Base-by-base conservation (phyloP, 2,113 vertebrate species). In the Paramisgurnus dabryanus region DNA sequence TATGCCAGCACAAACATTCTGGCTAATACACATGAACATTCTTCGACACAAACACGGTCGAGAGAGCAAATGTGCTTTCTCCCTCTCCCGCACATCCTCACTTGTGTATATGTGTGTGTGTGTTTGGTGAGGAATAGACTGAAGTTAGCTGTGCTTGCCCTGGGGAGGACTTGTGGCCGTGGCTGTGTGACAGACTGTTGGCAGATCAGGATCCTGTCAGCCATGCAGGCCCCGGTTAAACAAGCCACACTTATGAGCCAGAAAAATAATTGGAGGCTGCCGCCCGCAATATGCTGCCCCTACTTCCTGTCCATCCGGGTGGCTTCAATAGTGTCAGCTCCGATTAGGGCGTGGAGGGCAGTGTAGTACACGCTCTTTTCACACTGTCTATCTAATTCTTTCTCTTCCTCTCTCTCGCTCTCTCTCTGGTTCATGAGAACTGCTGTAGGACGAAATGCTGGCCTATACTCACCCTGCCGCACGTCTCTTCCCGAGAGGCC, bases 231-330 rank as follows among this genome's bases (percentile, higher is more conserved):
- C 70, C 83, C 85, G 80, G 81, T 90, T 90, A 91, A 92, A 91
- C 88, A 90, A 92, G 89, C 87, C 83, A 85, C 86, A 89, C 86
- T 91, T 90, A 92, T 91, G 86, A 90, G 89, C 89, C 90, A 90
- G 90, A 91, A 92, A 92, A 92, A 92, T 92, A 92, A 93, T 91
- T 92, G 92, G 92, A 88, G 88, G 89, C 85, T 90, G 86, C 89
- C 71, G 86, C 86, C 81, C 84, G 86, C 90, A 91, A 89, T 89
- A 84, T 76, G 78, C 84, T 80, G 84, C 89, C 87, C 87, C 81
- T 88, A 87, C 82, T 85, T 83, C 88, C 83, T 50, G 87, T 90
- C 86, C 87, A 84, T 86, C 88, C 82, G 79, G 88, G 87, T 90
- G 85, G 83, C 88, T 88, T 87, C 83, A 88, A 86, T 85, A 86